Conservation (phyloP, 1,140 invertebrate genomes). For the Zaprionus lachaisei region DNA sequence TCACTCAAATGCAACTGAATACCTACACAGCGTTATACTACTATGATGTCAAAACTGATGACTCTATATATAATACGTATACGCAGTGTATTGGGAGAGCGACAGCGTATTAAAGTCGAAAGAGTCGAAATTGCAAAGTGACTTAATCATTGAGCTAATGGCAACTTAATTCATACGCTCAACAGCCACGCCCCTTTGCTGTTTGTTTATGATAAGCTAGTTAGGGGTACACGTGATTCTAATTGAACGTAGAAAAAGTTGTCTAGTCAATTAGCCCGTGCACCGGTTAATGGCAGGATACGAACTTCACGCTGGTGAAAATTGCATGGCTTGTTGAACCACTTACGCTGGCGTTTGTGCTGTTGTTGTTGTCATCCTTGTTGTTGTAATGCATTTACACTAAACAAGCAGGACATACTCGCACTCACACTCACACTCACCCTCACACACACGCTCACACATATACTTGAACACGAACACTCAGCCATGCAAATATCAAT, state of each 20-base stretch:
- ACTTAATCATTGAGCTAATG: constrained; percentile 46
- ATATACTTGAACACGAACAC: constrained; percentile 18
- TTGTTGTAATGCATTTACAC: constrained; percentile 58
- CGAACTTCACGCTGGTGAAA: constrained; percentile 56
- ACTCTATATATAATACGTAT: constrained; percentile 45
- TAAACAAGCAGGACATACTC: constrained; percentile 62
- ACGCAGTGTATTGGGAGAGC: constrained; percentile 37
- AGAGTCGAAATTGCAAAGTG: constrained; percentile 36
- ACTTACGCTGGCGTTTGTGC: constrained; percentile 50
- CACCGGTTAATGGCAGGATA: constrained; percentile 50
- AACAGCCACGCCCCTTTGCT: constrained; percentile 51
- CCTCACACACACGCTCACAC: constrained; percentile 11
- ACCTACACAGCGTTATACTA: not conserved
- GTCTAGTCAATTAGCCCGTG: constrained; percentile 69
- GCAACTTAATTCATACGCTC: constrained; percentile 45
- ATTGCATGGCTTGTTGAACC: constrained; percentile 72
- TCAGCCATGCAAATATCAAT: constrained; percentile 74
- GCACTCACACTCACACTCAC: constrained; percentile 3
- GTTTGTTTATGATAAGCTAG: constrained; percentile 27
- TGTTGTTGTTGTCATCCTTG: constrained; percentile 35
- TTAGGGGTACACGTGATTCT: constrained; percentile 33
- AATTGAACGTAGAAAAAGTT: constrained; percentile 59
- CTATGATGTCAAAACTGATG: constrained; percentile 17
- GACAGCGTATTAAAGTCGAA: constrained; percentile 59
- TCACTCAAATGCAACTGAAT: not conserved